Evolutionary conservation across 2,113 vertebrate species (phyloP), one percentile per base, ranked within the genome.

Genomic region (Sarotherodon lohbergeri): DNA sequence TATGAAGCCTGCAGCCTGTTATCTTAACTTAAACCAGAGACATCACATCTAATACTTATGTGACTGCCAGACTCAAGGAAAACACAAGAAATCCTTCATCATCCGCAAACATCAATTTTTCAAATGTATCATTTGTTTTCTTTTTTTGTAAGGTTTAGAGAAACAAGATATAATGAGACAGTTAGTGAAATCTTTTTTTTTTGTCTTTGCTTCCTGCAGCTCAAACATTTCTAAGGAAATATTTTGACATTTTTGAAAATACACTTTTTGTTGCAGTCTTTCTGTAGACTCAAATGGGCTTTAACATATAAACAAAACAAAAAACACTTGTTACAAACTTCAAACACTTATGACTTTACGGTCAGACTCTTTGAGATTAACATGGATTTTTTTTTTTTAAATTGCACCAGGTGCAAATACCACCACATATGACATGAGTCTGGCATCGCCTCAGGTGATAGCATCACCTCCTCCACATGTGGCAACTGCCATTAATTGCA

Each of bases 401-500:
- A 12, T 6, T 50, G 43, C 9, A 78, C 24, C 14, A 56, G 34
- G 19, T 41, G 22, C 46, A 84, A 80, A 61, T 79, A 85, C 57
- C 22, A 13, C 66, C 80, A 48, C 27, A 39, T 56, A 7, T 27
- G 80, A 81, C 34, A 82, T 16, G 76, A 85, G 50, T 90, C 17
- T 52, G 61, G 61, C 32, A 57, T 78, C 71, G n/a, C 43, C 71
- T 78, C 71, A 80, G 24, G 32, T 24, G 34, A 59, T 7, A 63
- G 84, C 66, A 82, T 32, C 16, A 22, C 48, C 56, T 66, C 71
- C 41, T 89, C 79, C 57, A 73, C 85, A 85, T 90, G 52, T 86
- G 87, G 54, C 76, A 71, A 61, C 78, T 46, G 73, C n/a, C 80
- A 85, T 66, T 86, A 83, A 88, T 80, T 87, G 36, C 50, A 90